phyloP scores from a whole-genome alignment of 1,140 invertebrate genomes.

The Drosophila nigromelanica region DNA sequence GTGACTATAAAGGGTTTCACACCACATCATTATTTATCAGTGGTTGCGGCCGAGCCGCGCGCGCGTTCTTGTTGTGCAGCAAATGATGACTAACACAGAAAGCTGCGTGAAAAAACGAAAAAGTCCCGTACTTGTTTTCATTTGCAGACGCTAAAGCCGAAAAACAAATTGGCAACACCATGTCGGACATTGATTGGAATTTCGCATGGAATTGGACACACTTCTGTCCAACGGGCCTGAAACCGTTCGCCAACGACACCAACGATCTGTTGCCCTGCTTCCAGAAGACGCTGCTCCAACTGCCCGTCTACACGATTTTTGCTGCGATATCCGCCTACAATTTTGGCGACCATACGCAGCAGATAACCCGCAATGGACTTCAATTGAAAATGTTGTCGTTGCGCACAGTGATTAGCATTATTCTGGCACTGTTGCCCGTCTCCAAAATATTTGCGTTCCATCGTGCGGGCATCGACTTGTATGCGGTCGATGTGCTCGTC shows the following conservation, averaged over 20 bases:
- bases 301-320: constrained; percentile 89
- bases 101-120: constrained; percentile 34
- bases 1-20: constrained; percentile 23
- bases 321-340: constrained; percentile 91
- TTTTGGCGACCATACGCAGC: constrained; percentile 87
- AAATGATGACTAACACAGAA: constrained; percentile 44
- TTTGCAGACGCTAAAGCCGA: constrained; percentile 1
- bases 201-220: constrained; percentile 89
- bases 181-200: constrained; percentile 61
- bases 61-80: constrained; percentile 9
- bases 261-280: constrained; percentile 92
- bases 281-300: constrained; percentile 89
- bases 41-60: constrained; percentile 7
- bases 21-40: constrained; percentile 26
- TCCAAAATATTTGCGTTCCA: constrained; percentile 87
- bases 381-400: constrained; percentile 87
- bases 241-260: constrained; percentile 87
- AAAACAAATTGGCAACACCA: neutral
- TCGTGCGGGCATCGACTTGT: constrained; percentile 83
- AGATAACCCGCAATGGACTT: constrained; percentile 85
- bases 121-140: constrained; percentile 8
- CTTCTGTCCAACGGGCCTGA: constrained; percentile 88
- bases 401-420: constrained; percentile 86
- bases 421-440: constrained; percentile 87
- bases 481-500: constrained; percentile 89